Base-by-base conservation (phyloP, 2,113 vertebrate genomes). In the Orientallactaga bullata region DNA sequence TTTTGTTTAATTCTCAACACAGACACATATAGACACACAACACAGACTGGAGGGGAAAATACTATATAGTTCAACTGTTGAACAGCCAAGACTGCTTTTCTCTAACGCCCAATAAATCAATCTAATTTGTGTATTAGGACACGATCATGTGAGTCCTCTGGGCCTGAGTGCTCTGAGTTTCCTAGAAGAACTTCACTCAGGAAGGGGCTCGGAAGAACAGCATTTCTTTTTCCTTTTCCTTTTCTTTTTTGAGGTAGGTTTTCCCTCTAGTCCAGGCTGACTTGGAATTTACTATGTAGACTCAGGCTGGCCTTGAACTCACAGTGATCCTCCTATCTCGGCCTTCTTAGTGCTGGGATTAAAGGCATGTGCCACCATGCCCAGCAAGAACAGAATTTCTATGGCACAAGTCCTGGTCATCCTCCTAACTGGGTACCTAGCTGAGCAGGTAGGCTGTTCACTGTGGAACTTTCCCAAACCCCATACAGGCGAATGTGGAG, bases 1-100 rank as follows among this genome's bases (percentile, higher is more conserved):
- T 86, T 95, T 83, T 61, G 10, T 79, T 61, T 84, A 71, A 61
- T 77, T 13, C 15, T 77, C 28, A 90, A n/a, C 47, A 63, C 17
- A 51, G 42, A 55, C 71, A 24, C 20, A 61, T 4, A 42, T 55
- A 17, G 16, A 79, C 83, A 83, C n/a, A n/a, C n/a, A n/a, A n/a
- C n/a, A n/a, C n/a, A n/a, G n/a, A n/a, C n/a, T n/a, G n/a, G n/a
- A n/a, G 60, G 71, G 76, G 76, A 94, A 71, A 51, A 1, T 35
- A 5, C 3, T 71, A 20, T n/a, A 85, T 61, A 85, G 35, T 78
- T 82, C n/a, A n/a, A 13, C 1, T n/a, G n/a, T n/a, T n/a, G n/a
- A n/a, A n/a, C n/a, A 85, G 24, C 23, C 4, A 47, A 20, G 9
- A 28, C 42, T 28, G 30, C 13, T 37, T 60, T 82, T 8, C 39